Evolutionary conservation across 2,797 vertebrate genomes (phyloP).

Genomic region (Benthosema pterotum): DNA sequence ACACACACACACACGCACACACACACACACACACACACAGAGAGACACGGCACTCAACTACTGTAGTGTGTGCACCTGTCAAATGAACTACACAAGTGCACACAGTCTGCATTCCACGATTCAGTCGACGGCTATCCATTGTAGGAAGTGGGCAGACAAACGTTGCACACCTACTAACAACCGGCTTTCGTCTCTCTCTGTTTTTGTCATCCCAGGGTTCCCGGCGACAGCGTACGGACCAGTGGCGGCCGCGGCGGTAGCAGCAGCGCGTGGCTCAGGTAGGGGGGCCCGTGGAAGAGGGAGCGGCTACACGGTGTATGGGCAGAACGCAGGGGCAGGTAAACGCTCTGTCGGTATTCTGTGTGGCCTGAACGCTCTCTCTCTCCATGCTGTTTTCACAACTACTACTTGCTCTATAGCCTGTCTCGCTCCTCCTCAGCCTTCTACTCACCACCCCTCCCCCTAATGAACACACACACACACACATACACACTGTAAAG

Average conservation of each 20-base stretch:
- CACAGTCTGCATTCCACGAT: neutral
- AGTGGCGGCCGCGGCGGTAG: constrained; percentile 88
- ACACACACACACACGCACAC: too few species aligned
- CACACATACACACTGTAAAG: neutral
- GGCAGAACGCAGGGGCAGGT: constrained; percentile 86
- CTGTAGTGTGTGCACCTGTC: too few species aligned
- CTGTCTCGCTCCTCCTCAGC: neutral
- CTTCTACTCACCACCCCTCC: neutral
- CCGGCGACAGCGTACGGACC: constrained; percentile 89
- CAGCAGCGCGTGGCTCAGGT: constrained; percentile 92
- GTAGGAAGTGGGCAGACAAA: neutral
- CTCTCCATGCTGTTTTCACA: constrained; percentile 50
- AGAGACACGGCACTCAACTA: too few species aligned
- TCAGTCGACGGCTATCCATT: neutral
- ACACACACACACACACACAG: too few species aligned
- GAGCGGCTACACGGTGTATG: constrained; percentile 79
- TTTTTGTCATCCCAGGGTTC: constrained; percentile 77
- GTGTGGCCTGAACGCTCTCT: constrained; percentile 84
- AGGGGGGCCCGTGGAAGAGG: constrained; percentile 85
- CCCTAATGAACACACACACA: constrained; percentile 13
- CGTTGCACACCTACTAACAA: too few species aligned
- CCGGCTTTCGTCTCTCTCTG: neutral
- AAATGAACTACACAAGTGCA: too few species aligned
- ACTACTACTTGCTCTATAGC: neutral
- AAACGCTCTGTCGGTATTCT: constrained; percentile 85